Evolutionary conservation across 2,113 vertebrate species (phyloP).

Genomic region (Austrofundulus limnaeus): DNA sequence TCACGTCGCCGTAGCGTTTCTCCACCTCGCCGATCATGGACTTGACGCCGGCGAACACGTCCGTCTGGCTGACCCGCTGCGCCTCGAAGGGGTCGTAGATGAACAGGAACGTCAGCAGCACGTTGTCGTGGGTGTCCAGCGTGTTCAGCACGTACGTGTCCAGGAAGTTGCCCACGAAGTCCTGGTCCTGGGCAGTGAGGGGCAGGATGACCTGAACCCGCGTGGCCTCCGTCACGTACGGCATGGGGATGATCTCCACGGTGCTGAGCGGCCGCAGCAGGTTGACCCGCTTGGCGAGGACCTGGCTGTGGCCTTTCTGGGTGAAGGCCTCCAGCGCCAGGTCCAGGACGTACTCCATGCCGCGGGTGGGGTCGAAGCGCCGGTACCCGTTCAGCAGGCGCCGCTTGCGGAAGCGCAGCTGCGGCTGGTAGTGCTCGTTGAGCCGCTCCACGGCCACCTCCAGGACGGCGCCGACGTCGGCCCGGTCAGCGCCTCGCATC

Average conservation of each 20-base stretch:
- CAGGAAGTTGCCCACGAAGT: conserved; percentile 86
- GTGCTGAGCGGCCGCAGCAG: conserved; percentile 88
- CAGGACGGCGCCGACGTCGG: conserved; percentile 82
- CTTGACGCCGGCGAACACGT: conserved; percentile 90
- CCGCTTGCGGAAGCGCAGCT: conserved; percentile 88
- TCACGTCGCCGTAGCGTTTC: conserved; percentile 86
- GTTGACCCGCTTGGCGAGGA: conserved; percentile 87
- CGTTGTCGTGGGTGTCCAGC: conserved; percentile 89
- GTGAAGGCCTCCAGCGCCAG: conserved; percentile 89
- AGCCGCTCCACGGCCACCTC: conserved; percentile 88
- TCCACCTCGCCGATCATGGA: conserved; percentile 88
- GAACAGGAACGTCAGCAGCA: conserved; percentile 88
- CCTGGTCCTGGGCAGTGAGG: conserved; percentile 82
- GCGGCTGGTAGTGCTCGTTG: conserved; percentile 88
- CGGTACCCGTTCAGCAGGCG: conserved; percentile 91
- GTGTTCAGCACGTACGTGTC: conserved; percentile 90
- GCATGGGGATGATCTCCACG: conserved; percentile 96
- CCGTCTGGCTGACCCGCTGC: conserved; percentile 84
- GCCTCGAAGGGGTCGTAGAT: conserved; percentile 91
- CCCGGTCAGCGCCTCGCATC: conserved; percentile 85
- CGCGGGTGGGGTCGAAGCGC: conserved; percentile 92
- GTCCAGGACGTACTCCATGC: conserved; percentile 95
- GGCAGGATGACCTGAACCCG: conserved; percentile 94
- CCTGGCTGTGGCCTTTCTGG: conserved; percentile 88
- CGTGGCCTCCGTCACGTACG: conserved; percentile 93